Percentiles rank a stretch among this genome's conserved stretches.
These are phyloP conservation scores for Parazoanthus swiftii DNA, from an alignment of 92 coral and sea anemone species.

Conservation along the genomic window DNA sequence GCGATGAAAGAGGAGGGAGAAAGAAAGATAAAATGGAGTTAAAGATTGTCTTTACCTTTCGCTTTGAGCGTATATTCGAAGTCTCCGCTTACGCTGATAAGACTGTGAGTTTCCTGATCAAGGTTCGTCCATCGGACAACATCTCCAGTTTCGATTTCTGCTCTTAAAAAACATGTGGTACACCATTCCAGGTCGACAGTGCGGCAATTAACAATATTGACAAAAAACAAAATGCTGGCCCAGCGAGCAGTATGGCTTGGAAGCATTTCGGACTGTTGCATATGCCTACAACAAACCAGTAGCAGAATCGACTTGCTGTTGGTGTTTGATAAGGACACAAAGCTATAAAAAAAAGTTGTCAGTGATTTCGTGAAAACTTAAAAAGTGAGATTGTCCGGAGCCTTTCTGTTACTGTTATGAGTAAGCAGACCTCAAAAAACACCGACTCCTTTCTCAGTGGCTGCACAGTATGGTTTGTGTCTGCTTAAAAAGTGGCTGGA, in stretches of 20 bases:
- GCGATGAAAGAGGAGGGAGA: not conserved
- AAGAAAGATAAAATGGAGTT: not conserved
- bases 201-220: slow-evolving; percentile 9
- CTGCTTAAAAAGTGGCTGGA: slow-evolving; percentile 13
- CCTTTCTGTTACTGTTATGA: not conserved
- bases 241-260: slow-evolving; percentile 1
- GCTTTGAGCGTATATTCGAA: slow-evolving; percentile 37
- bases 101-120: slow-evolving; percentile 34
- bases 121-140: slow-evolving; percentile 41
- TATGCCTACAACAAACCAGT: not conserved
- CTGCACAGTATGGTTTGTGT: not conserved
- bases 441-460: not conserved
- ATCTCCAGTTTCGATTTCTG: slow-evolving; percentile 32
- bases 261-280: not conserved
- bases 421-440: not conserved
- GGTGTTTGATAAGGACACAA: not conserved
- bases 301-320: not conserved
- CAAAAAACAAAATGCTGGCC: slow-evolving; percentile 24
- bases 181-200: slow-evolving; percentile 38
- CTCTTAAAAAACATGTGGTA: slow-evolving; percentile 16
- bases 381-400: not conserved
- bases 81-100: slow-evolving; percentile 2
- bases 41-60: slow-evolving; percentile 15
- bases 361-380: not conserved
- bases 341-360: not conserved